Evolutionary conservation across 1,140 invertebrate species (phyloP).

Genomic region (Antheraea mylitta): DNA sequence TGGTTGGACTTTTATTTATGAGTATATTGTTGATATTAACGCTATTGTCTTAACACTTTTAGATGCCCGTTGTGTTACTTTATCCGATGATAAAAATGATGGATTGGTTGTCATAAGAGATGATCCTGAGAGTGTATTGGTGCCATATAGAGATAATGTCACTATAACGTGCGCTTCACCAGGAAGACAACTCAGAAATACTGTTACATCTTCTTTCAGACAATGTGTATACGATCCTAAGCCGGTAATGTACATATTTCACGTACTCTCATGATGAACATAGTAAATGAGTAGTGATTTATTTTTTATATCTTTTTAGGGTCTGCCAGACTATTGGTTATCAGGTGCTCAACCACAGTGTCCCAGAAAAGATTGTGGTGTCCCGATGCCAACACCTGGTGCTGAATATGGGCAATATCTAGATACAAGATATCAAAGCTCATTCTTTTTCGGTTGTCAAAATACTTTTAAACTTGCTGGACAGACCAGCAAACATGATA

Average conservation of each 20-base stretch:
- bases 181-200: slow-evolving; percentile 88
- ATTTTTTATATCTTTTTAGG: slow-evolving; percentile 71
- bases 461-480: slow-evolving; percentile 97
- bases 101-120: slow-evolving; percentile 87
- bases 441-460: slow-evolving; percentile 97
- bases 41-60: slow-evolving; percentile 36
- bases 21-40: neutral
- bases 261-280: neutral
- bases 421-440: slow-evolving; percentile 94
- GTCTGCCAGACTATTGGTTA: slow-evolving; percentile 94
- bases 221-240: slow-evolving; percentile 98
- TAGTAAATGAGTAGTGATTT: neutral
- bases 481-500: slow-evolving; percentile 94
- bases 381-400: slow-evolving; percentile 92
- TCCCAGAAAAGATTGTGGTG: slow-evolving; percentile 92
- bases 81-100: slow-evolving; percentile 93
- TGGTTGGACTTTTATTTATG: neutral
- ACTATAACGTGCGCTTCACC: slow-evolving; percentile 89
- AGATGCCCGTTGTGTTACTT: slow-evolving; percentile 94
- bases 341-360: slow-evolving; percentile 92
- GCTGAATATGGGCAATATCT: slow-evolving; percentile 93
- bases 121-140: slow-evolving; percentile 88
- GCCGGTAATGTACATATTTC: slow-evolving; percentile 74
- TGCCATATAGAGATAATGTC: slow-evolving; percentile 94
- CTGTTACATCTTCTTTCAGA: slow-evolving; percentile 89